Evolutionary conservation across 2,113 vertebrate genomes (phyloP).

Genomic region (Felis chaus): DNA sequence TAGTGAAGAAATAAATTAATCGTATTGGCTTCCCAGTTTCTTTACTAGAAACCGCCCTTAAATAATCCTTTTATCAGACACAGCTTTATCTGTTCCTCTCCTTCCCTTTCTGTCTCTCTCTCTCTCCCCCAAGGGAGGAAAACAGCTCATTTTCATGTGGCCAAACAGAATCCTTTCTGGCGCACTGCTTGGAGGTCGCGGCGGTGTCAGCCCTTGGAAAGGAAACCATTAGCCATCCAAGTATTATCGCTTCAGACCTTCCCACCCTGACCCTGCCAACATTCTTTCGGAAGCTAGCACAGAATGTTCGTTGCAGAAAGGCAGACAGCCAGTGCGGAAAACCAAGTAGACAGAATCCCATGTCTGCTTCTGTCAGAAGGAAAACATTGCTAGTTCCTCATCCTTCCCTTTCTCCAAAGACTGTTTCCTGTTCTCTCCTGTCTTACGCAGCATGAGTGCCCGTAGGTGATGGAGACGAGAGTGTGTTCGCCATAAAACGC

Average conservation of each 20-base stretch:
- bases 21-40: background rate
- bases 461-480: background rate
- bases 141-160: background rate
- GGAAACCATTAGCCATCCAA: background rate
- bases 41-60: background rate
- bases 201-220: background rate
- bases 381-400: background rate
- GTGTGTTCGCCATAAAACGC: rapidly evolving
- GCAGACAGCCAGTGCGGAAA: background rate
- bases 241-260: background rate
- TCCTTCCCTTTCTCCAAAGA: background rate
- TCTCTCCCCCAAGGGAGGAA: background rate
- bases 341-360: constrained; percentile 17
- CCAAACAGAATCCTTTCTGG: background rate
- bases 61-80: background rate
- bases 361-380: background rate
- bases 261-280: constrained; percentile 32
- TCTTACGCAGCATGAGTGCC: background rate
- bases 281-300: constrained; percentile 55
- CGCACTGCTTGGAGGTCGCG: background rate
- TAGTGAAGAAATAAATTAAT: background rate
- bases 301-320: constrained; percentile 43
- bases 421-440: background rate
- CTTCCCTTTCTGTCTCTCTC: background rate
- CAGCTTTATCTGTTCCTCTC: background rate